Evolutionary conservation across 2,888 invertebrate genomes (phyloP), one percentile per base, ranked within the genome.

Genomic region (Calliopum simillimum): DNA sequence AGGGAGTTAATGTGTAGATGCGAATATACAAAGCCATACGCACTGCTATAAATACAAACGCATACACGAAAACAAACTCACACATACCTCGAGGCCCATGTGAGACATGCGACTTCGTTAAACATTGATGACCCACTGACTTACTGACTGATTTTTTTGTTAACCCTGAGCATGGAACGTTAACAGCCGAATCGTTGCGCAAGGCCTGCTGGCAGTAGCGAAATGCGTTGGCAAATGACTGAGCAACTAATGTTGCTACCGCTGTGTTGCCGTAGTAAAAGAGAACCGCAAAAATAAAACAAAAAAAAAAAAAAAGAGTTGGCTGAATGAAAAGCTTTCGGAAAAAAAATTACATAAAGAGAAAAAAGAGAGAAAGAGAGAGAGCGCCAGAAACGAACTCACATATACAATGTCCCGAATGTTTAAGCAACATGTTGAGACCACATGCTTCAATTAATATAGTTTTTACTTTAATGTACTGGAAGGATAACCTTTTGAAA

Each of bases 91-190:
- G n/a, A n/a, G n/a, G n/a, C n/a, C n/a, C n/a, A n/a, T n/a, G n/a
- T n/a, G n/a, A n/a, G 33, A 8, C 8, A 8, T 33, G 33, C 8
- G 8, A 8, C 33, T 33, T 41, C 66, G 56, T 12, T 16, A n/a
- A 66, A 41, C 25, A 23, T 44, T 66, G 66, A 73, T 81, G 82
- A 81, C 80, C 79, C 75, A 77, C 73, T 78, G 78, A 77, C 78
- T 78, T 76, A 76, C 74, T 81, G 79, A 80, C 80, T 76, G 82
- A 80, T 74, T 80, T 81, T 75, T 70, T 56, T 66, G 72, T 80
- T 78, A 77, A 76, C 76, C 79, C 76, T 66, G 74, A 73, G 70
- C 56, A 70, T 70, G 61, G 56, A 33, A 23, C 33, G 8, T 8
- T 33, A 33, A 33, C 2, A 33, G 33, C 5, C 5, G 33, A 33